Evolutionary conservation across 2,888 invertebrate genomes (phyloP), one percentile per base, ranked within the genome.

Genomic region (Agrochola macilenta): DNA sequence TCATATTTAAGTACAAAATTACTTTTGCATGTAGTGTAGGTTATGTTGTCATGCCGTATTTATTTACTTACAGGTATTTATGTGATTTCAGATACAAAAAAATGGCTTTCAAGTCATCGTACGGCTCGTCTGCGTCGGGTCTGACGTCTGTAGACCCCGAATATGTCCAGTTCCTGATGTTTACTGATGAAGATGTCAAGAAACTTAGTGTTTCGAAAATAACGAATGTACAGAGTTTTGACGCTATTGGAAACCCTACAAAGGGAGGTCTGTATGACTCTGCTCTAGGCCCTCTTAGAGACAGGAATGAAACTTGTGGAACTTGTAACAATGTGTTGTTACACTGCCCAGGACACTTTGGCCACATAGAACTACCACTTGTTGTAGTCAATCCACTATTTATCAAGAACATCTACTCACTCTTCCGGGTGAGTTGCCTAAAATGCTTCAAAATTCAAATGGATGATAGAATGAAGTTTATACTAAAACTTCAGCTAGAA

Each of bases 351-450:
- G 99, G 99, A 0, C 99, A 99, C 95, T 98, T 99, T 94, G 99
- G 99, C 0, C 99, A 99, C 92, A 99, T 99, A 83, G 98, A 98
- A 86, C 96, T 99, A 1, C 98, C 99, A 0, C 95, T 99, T 20
- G 98, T 99, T 0, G 98, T 99, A 0, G 98, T 98, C 77, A 99
- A 99, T 97, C 99, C 99, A 0, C 92, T 99, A 68, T 99, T 99
- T 90, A 98, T 98, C 83, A 98, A 98, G 90, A 97, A 97, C 52
- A 96, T 99, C 30, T 97, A 97, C 75, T 97, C 97, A 1, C 93
- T 99, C 14, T 96, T 99, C 71, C 97, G 97, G 82, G 95, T 98
- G 1, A 97, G 97, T 35, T 99, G 99, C 90, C 93, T 98, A 9
- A 95, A 97, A 72, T 99, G 99, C 92, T 97, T 96, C 85, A 97